Evolutionary conservation across 1,140 invertebrate genomes (phyloP), one percentile per base, ranked within the genome.

Genomic region (Bicyclus anynana): DNA sequence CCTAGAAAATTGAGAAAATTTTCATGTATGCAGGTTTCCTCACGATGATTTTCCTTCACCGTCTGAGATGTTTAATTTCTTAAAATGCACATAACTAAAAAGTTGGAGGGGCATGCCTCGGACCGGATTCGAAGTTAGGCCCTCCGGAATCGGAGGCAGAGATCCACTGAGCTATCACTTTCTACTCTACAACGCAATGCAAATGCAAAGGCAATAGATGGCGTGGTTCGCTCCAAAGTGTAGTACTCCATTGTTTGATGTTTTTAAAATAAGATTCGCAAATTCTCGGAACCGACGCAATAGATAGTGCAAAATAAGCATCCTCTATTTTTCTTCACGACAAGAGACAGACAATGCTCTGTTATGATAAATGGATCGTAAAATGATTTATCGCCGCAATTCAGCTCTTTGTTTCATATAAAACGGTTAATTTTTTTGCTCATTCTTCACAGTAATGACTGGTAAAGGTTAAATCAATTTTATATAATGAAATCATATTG

Each of bases 171-270:
- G n/a, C n/a, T n/a, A n/a, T n/a, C n/a, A n/a, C n/a, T n/a, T 17
- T 17, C 16, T n/a, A n/a, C n/a, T n/a, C n/a, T n/a, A n/a, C n/a
- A n/a, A n/a, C n/a, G n/a, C n/a, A n/a, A n/a, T n/a, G n/a, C n/a
- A n/a, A n/a, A n/a, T n/a, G n/a, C n/a, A n/a, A n/a, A n/a, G n/a
- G n/a, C n/a, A n/a, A n/a, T n/a, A n/a, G n/a, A n/a, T n/a, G n/a
- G n/a, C n/a, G n/a, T n/a, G n/a, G n/a, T n/a, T n/a, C n/a, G n/a
- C n/a, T n/a, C n/a, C n/a, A n/a, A n/a, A n/a, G n/a, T n/a, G n/a
- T n/a, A n/a, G n/a, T 33, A 46, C 26, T 53, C 47, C 40, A 54
- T 64, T 59, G 61, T 64, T 59, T 59, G 29, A 29, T 57, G 46
- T 54, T 53, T 16, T n/a, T 50, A 50, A 18, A 48, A 27, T 49